Conservation (phyloP, 1,140 invertebrate species). For the Drosophila azteca region DNA sequence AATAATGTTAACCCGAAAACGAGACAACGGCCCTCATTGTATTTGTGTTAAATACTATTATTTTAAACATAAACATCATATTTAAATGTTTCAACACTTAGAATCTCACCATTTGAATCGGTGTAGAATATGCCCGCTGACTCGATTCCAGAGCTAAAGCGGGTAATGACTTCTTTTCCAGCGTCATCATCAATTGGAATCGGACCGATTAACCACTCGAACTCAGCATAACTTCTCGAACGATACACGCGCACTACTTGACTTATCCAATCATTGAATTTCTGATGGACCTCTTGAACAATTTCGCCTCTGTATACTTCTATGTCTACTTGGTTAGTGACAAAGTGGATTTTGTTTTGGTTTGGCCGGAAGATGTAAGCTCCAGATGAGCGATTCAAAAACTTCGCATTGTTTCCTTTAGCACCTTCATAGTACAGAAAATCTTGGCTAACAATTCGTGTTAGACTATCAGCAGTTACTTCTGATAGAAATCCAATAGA, state of each 20-base stretch:
- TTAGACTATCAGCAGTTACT: constrained; percentile 84
- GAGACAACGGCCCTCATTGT: too few species aligned
- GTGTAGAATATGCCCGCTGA: constrained; percentile 92
- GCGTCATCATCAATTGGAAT: constrained; percentile 91
- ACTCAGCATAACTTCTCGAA: constrained; percentile 88
- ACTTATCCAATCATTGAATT: constrained; percentile 90
- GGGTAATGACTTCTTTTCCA: constrained; percentile 93
- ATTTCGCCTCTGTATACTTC: constrained; percentile 86
- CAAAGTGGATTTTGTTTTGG: constrained; percentile 70
- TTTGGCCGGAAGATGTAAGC: constrained; percentile 94
- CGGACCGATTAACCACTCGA: constrained; percentile 97
- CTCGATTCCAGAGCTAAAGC: constrained; percentile 88
- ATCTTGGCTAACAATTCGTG: constrained; percentile 85
- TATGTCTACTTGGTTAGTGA: constrained; percentile 76
- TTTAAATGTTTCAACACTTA: too few species aligned
- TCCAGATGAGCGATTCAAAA: constrained; percentile 87
- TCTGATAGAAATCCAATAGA: constrained; percentile 84
- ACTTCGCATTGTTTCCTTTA: constrained; percentile 84
- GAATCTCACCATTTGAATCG: constrained; percentile 89
- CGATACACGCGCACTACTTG: constrained; percentile 92
- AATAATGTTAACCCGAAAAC: not conserved
- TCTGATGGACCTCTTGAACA: constrained; percentile 93
- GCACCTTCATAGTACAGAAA: constrained; percentile 91
- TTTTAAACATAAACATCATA: too few species aligned
- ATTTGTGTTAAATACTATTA: too few species aligned